Percentiles rank a stretch among this genome's conserved stretches.
Conservation (phyloP, 2,113 vertebrate genomes). For the Thamnophis sirtalis region DNA sequence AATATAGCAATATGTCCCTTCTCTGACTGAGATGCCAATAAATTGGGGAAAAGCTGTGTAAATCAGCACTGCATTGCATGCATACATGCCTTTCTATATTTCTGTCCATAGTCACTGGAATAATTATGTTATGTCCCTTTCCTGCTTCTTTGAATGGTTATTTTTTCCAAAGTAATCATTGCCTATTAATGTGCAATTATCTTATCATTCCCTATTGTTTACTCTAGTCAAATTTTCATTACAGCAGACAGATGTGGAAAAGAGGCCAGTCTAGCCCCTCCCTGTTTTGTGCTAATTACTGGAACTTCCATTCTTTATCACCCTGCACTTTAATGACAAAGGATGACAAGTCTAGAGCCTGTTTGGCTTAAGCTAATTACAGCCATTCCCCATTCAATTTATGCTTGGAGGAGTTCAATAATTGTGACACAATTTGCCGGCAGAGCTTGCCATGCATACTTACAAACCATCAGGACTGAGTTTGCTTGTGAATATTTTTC, state of each 20-base stretch:
- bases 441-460: conserved; percentile 25
- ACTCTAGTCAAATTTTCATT: conserved; percentile 50
- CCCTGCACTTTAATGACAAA: conserved; percentile 53
- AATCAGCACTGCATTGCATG: neutral
- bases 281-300: conserved; percentile 51
- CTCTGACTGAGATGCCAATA: neutral
- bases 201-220: conserved; percentile 40
- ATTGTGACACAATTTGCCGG: conserved; percentile 44
- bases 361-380: conserved; percentile 60
- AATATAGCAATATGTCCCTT: neutral
- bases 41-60: neutral
- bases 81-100: conserved; percentile 6
- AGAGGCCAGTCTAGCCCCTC: conserved; percentile 21
- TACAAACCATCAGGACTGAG: conserved; percentile 39
- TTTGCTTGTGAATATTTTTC: conserved; percentile 20
- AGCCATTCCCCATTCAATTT: conserved; percentile 45
- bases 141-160: conserved; percentile 39
- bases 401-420: conserved; percentile 45
- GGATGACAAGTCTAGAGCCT: conserved; percentile 52
- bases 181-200: conserved; percentile 43
- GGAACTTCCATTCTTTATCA: conserved; percentile 48
- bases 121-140: conserved; percentile 46
- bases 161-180: conserved; percentile 45
- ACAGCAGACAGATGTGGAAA: conserved; percentile 21
- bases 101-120: conserved; percentile 29